Evolutionary conservation across 2,113 vertebrate species (phyloP).

Genomic region (Chinchilla lanigera): DNA sequence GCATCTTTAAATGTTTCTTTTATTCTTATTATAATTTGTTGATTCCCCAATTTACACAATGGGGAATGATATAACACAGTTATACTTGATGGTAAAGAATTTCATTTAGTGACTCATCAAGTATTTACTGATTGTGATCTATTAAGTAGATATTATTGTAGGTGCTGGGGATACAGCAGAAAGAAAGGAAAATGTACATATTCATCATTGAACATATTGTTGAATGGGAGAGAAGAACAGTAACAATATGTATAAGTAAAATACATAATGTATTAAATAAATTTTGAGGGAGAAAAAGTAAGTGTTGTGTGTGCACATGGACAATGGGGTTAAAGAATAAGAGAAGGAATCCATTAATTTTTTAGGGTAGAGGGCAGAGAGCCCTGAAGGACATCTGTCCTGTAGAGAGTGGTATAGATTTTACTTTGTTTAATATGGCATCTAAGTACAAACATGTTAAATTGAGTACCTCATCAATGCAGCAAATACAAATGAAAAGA

Average conservation of each 20-base stretch:
- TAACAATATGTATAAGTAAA: neutral
- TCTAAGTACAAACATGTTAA: neutral
- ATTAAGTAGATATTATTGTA: neutral
- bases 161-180: neutral
- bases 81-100: neutral
- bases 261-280: neutral
- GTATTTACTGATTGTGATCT: neutral
- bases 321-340: neutral
- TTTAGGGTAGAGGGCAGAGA: neutral
- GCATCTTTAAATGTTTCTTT: neutral
- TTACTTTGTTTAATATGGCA: neutral
- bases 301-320: neutral
- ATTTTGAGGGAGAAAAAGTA: neutral
- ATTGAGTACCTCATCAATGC: neutral
- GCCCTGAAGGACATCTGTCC: neutral
- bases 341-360: neutral
- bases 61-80: neutral
- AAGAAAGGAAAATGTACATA: neutral
- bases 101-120: neutral
- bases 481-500: neutral
- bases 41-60: neutral
- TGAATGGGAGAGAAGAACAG: neutral
- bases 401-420: neutral
- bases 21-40: neutral
- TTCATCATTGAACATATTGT: neutral